These are phyloP conservation scores for Drosophila santomea DNA, from an alignment of 1,140 invertebrate genomes.

Conservation along the genomic window DNA sequence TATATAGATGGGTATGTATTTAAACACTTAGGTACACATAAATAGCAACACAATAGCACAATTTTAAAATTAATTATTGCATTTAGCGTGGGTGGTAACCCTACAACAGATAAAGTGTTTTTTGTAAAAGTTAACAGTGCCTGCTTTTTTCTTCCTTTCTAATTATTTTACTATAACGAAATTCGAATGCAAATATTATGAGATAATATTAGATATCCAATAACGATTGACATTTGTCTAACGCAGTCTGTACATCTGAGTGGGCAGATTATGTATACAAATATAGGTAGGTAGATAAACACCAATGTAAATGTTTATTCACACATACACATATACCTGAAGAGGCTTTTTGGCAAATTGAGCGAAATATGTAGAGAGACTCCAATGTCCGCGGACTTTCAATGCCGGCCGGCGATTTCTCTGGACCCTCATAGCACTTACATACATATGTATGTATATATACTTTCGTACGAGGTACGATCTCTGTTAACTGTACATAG, in stretches of 20 bases:
- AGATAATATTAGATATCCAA: neutral
- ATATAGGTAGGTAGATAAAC: constrained; percentile 18
- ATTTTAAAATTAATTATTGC: neutral
- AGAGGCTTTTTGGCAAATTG: constrained; percentile 11
- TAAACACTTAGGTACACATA: neutral
- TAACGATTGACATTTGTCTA: neutral
- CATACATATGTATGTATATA: neutral
- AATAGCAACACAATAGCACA: neutral
- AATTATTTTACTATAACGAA: too few relatives aligned
- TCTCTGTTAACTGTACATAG: constrained; percentile 1
- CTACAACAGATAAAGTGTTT: neutral
- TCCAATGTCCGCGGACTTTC: neutral
- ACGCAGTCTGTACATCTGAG: constrained; percentile 4
- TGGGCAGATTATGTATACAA: constrained; percentile 15
- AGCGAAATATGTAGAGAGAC: constrained; percentile 8
- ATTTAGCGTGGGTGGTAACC: neutral
- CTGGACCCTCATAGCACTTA: neutral
- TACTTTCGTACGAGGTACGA: neutral
- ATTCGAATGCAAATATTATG: neutral
- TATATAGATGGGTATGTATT: constrained; percentile 1
- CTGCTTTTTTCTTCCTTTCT: too few relatives aligned
- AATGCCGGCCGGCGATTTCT: constrained; percentile 34
- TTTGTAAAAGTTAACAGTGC: too few relatives aligned
- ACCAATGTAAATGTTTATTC: constrained; percentile 20
- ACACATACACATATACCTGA: constrained; percentile 1